These are phyloP conservation scores for Zosterops borbonicus DNA, from an alignment of 2,113 vertebrate species.

Conservation along the genomic window DNA sequence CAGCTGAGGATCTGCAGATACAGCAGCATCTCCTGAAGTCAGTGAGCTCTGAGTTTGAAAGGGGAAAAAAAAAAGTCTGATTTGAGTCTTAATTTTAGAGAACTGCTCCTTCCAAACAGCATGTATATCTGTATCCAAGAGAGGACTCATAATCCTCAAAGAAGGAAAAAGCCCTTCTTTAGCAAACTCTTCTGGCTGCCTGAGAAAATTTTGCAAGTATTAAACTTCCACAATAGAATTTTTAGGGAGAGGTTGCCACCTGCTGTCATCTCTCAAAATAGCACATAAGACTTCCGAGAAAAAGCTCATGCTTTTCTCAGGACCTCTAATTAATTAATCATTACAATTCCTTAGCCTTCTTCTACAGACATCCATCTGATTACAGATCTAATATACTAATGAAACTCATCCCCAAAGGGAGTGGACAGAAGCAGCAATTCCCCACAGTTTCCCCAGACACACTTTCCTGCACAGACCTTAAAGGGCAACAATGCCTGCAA, in stretches of 20 bases:
- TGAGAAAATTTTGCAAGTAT: not conserved
- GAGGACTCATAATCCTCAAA: not conserved
- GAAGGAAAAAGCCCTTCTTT: not conserved
- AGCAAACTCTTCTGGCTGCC: not conserved
- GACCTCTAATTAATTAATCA: constrained; percentile 10
- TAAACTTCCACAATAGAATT: not conserved
- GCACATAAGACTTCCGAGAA: not conserved
- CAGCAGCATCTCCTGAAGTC: not conserved
- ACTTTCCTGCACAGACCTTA: not conserved
- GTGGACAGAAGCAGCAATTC: not conserved
- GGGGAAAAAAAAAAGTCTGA: not conserved
- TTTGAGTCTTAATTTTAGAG: not conserved
- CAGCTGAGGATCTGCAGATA: not conserved
- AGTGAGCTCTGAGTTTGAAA: not conserved
- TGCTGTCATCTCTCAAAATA: not conserved
- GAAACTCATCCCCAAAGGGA: not conserved
- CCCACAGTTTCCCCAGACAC: not conserved
- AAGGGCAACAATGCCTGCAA: not conserved
- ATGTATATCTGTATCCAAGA: not conserved
- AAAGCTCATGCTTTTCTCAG: not conserved
- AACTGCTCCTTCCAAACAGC: not conserved
- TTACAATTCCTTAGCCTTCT: not conserved
- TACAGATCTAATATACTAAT: not conserved
- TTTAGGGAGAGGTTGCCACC: constrained; percentile 9
- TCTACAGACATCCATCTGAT: not conserved